These are phyloP conservation scores for Chesias legatella DNA, from an alignment of 2,888 invertebrate genomes.

Conservation along the genomic window DNA sequence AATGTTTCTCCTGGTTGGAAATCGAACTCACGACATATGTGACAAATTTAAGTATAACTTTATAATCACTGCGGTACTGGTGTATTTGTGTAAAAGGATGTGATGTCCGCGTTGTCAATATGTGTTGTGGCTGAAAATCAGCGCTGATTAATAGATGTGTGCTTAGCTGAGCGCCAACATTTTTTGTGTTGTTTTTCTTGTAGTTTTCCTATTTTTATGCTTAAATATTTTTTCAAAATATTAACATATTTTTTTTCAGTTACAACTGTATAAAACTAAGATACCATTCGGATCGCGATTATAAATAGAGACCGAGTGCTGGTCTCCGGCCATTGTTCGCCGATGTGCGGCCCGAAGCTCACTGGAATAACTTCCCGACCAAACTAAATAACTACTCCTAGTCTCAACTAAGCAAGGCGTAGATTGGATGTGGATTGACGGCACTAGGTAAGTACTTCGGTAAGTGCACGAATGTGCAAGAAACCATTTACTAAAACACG, in stretches of 20 bases:
- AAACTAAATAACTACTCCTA: slow-evolving; percentile 14
- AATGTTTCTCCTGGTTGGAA: no score
- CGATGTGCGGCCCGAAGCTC: slow-evolving; percentile 8
- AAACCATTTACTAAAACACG: slow-evolving; percentile 63
- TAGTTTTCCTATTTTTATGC: no score
- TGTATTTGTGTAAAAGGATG: no score
- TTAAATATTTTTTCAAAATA: no score
- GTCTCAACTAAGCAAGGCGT: slow-evolving; percentile 18
- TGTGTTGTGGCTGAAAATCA: no score
- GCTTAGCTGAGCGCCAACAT: no score
- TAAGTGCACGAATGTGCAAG: slow-evolving; percentile 52
- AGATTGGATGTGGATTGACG: slow-evolving; percentile 48
- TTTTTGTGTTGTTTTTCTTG: no score
- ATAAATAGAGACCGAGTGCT: slow-evolving; percentile 83
- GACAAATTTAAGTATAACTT: no score
- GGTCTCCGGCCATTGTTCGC: slow-evolving; percentile 44
- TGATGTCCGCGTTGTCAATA: no score
- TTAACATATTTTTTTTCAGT: not conserved
- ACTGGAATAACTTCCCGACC: slow-evolving; percentile 13
- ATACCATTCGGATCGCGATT: slow-evolving; percentile 78
- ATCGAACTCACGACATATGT: no score
- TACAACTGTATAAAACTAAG: not conserved
- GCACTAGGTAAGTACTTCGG: slow-evolving; percentile 39
- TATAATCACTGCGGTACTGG: no score
- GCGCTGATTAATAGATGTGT: no score